A percentile compares a stretch with the other conserved stretches of the same genome.
These are phyloP conservation scores for Trachymyrmex septentrionalis DNA, from an alignment of 1,140 invertebrate genomes.

Conservation along the genomic window DNA sequence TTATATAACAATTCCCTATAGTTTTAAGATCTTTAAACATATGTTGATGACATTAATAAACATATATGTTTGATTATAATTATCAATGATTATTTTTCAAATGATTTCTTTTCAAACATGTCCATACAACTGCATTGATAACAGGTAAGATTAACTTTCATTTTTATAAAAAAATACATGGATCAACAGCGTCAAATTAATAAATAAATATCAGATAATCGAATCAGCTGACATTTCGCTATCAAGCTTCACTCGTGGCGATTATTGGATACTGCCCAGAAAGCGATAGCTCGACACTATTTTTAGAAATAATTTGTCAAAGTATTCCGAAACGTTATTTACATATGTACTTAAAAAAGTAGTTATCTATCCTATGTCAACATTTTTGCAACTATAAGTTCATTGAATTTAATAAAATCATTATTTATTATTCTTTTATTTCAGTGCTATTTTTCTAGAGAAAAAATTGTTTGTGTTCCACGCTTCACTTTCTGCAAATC, in stretches of 20 bases:
- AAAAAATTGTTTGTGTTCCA: conserved; percentile 10
- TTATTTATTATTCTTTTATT: conserved; percentile 9
- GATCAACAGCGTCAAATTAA: conserved; percentile 6
- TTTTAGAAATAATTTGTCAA: conserved; percentile 67
- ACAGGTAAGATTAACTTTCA: neutral
- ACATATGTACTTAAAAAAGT: neutral
- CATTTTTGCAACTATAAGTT: neutral
- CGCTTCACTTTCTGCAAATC: neutral
- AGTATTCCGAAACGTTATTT: conserved; percentile 9
- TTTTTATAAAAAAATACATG: neutral
- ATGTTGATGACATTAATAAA: neutral
- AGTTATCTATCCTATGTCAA: neutral
- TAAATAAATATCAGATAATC: conserved; percentile 12
- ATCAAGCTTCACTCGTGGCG: conserved; percentile 7
- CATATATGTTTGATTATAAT: neutral
- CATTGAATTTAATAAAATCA: neutral
- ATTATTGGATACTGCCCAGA: conserved; percentile 69
- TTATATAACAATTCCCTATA: conserved; percentile 11
- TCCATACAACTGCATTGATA: neutral
- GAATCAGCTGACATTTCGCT: conserved; percentile 44
- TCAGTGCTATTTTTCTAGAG: neutral
- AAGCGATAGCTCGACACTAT: conserved; percentile 63
- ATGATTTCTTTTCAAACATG: neutral
- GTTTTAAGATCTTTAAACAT: neutral
- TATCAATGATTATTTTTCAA: neutral